A percentile compares a stretch with the other conserved stretches of the same genome.
phyloP scores from a whole-genome alignment of 2,888 invertebrate species.

The Hypercompe scribonia region DNA sequence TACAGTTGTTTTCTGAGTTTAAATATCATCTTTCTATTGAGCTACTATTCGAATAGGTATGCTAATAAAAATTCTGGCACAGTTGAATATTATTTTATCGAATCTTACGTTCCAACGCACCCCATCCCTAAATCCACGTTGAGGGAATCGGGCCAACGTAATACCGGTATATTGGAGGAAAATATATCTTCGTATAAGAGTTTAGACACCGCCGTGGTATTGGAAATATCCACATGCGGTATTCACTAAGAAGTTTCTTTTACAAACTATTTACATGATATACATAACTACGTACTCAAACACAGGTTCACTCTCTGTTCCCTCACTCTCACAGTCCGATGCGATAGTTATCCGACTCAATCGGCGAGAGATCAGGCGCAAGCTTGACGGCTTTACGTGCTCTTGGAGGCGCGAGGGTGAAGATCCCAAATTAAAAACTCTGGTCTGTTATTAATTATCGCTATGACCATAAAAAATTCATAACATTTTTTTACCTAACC shows the following conservation, averaged over 20 bases:
- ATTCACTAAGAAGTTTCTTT: not conserved
- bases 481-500: no score
- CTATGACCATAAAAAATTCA: no score
- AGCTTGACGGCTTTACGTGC: no score
- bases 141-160: conserved; percentile 61
- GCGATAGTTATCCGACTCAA: no score
- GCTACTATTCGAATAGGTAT: not conserved
- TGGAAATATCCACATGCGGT: conserved; percentile 19
- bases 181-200: conserved; percentile 58
- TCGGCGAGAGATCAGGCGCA: no score
- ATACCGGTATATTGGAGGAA: conserved; percentile 68
- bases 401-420: no score
- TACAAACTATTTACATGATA: not conserved
- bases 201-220: conserved; percentile 21
- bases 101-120: conserved; percentile 10
- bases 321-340: no score
- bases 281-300: no score
- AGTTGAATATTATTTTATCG: conserved; percentile 17
- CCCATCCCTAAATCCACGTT: conserved; percentile 50
- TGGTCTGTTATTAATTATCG: no score
- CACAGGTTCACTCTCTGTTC: no score
- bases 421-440: no score
- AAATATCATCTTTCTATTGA: not conserved
- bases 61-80: not conserved
- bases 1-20: not conserved